phyloP scores from a whole-genome alignment of 2,888 invertebrate species.

The Psococerastis gibbosa region DNA sequence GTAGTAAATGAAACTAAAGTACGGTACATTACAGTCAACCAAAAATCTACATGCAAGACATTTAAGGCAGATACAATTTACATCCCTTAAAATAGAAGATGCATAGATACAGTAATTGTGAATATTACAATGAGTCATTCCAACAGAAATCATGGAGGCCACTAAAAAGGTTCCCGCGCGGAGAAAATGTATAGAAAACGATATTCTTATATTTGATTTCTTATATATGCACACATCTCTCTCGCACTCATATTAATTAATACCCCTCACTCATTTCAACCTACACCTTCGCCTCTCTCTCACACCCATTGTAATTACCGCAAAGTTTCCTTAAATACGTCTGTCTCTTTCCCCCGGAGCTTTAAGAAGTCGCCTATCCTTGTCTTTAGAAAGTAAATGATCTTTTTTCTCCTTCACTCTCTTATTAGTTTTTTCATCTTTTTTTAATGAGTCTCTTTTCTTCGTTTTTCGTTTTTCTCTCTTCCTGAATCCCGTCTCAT shows the following conservation, averaged over 20 bases:
- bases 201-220: slow-evolving; percentile 11
- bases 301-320: slow-evolving; percentile 4
- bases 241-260: slow-evolving; percentile 6
- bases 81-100: too few relatives aligned
- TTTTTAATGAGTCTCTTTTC: slow-evolving; percentile 4
- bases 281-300: slow-evolving; percentile 5
- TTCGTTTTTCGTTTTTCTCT: slow-evolving; percentile 4
- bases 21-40: too few relatives aligned
- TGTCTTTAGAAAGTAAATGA: slow-evolving; percentile 8
- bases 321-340: slow-evolving; percentile 4
- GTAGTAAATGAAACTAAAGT: too few relatives aligned
- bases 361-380: slow-evolving; percentile 5
- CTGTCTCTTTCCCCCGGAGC: slow-evolving; percentile 6
- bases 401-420: slow-evolving; percentile 4
- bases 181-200: too few relatives aligned
- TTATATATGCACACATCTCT: slow-evolving; percentile 10
- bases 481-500: background rate
- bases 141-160: too few relatives aligned
- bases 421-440: slow-evolving; percentile 2
- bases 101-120: too few relatives aligned
- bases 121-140: too few relatives aligned
- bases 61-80: too few relatives aligned
- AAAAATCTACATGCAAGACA: too few relatives aligned
- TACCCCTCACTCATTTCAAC: slow-evolving; percentile 8
- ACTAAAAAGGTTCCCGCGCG: too few relatives aligned